Base-by-base conservation (phyloP, 2,888 invertebrate genomes). In the Dicyrtomina minuta region DNA sequence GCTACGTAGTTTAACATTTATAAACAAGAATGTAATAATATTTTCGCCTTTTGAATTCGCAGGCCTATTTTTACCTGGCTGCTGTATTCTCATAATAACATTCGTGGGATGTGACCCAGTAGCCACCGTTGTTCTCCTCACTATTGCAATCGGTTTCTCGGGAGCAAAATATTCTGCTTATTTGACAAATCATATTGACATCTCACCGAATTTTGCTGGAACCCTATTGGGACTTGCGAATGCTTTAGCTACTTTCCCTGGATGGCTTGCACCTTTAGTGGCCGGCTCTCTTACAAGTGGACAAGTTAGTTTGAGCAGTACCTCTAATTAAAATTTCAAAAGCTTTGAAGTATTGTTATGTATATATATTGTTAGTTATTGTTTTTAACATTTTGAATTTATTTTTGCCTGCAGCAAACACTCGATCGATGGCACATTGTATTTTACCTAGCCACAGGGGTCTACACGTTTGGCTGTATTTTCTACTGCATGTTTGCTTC, bases 131-230 rank as follows among this genome's bases (percentile, higher is more conserved):
- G 17, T 51, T 15, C 61, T 70, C 12, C 41, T 70, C 24, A 70
- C 70, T 1, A 22, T 66, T 46, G 66, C 61, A 1, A 59, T 67
- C 39, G 67, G 66, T n/a, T 46, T 70, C 51, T 10, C 39, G 8
- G 70, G 70, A 20, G 70, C 67, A 8, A 53, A 55, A n/a, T 70
- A 70, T 33, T 58, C 70, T 10, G 55, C 59, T 8, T 70, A 67
- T 20, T 15, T 70, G 17, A 55, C 43, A 4, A 70, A 70, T 61
- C 70, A 70, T 26, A 70, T 70, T 49, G 70, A 70, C 61, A 67
- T 70, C 43, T 61, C 70, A 4, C 70, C 70, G 12, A 70, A 70
- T 61, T 70, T 43, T 55, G 70, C 70, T 24, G 70, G 70, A 5
- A 70, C 70, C 8, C 17, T 67, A 5, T 22, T 66, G 5, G 70